Evolutionary conservation across 2,888 invertebrate genomes (phyloP).

Genomic region (Coelogynopora nodosa): DNA sequence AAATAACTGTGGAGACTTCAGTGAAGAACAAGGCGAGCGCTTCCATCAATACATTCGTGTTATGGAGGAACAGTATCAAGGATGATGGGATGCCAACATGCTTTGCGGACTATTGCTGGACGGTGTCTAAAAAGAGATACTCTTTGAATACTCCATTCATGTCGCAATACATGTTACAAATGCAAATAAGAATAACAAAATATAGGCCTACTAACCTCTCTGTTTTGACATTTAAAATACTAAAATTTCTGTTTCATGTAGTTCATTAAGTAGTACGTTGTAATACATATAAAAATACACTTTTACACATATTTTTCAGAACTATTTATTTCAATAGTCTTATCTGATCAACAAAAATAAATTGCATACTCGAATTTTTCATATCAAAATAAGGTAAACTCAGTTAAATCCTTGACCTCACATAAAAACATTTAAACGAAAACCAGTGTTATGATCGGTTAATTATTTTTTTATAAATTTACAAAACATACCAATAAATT

Average conservation of each 20-base stretch:
- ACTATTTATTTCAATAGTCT: neutral
- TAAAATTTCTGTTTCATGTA: neutral
- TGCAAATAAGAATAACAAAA: neutral
- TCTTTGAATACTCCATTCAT: neutral
- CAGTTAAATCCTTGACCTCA: no score
- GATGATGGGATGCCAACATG: neutral
- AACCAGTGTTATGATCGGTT: no score
- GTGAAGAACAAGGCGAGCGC: neutral
- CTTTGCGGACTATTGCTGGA: neutral
- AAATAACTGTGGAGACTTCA: neutral
- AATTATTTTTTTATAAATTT: no score
- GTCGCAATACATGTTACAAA: neutral
- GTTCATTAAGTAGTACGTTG: neutral
- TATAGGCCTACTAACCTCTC: no score
- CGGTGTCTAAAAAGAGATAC: neutral
- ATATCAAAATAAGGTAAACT: no score
- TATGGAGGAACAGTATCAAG: neutral
- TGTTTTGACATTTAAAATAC: neutral
- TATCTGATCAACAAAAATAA: no score
- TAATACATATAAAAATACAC: neutral
- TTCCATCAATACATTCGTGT: neutral
- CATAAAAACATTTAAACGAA: no score
- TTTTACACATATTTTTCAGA: neutral
- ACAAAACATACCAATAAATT: no score
- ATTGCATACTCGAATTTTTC: no score